Evolutionary conservation across 2,113 vertebrate genomes (phyloP).

Genomic region (Cyprinodon brontotheroides): DNA sequence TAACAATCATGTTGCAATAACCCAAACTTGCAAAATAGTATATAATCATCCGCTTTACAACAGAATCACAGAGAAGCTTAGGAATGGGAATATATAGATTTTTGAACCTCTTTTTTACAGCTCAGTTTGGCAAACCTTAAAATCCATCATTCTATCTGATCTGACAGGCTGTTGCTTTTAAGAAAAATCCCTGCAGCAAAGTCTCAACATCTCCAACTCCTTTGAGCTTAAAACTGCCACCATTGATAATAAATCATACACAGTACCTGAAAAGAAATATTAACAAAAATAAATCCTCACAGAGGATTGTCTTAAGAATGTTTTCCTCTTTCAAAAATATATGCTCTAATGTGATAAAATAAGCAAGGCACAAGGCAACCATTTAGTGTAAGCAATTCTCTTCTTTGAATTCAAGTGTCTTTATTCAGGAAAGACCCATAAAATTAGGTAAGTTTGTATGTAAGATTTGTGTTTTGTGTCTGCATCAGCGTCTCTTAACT

Average conservation of each 20-base stretch:
- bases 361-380: slow-evolving; percentile 83
- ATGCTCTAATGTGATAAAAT: slow-evolving; percentile 83
- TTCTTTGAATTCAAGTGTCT: slow-evolving; percentile 74
- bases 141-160: no score
- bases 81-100: not conserved
- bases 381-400: slow-evolving; percentile 74
- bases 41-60: slow-evolving; percentile 7
- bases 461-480: slow-evolving; percentile 22
- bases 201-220: not conserved
- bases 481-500: slow-evolving; percentile 48
- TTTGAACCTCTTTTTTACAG: no score
- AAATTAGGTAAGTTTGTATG: slow-evolving; percentile 38
- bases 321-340: slow-evolving; percentile 83
- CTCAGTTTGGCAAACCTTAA: no score
- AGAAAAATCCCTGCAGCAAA: not conserved
- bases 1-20: not conserved
- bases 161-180: no score
- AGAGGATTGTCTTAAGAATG: slow-evolving; percentile 88
- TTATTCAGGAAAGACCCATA: slow-evolving; percentile 53
- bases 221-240: not conserved
- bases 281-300: slow-evolving; percentile 96
- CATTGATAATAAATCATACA: slow-evolving; percentile 83
- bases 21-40: slow-evolving; percentile 35
- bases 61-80: not conserved
- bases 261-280: slow-evolving; percentile 98